Percentiles rank a stretch among this genome's conserved stretches.
Conservation (phyloP, 2,113 vertebrate genomes). For the Sinocyclocheilus anophthalmus region DNA sequence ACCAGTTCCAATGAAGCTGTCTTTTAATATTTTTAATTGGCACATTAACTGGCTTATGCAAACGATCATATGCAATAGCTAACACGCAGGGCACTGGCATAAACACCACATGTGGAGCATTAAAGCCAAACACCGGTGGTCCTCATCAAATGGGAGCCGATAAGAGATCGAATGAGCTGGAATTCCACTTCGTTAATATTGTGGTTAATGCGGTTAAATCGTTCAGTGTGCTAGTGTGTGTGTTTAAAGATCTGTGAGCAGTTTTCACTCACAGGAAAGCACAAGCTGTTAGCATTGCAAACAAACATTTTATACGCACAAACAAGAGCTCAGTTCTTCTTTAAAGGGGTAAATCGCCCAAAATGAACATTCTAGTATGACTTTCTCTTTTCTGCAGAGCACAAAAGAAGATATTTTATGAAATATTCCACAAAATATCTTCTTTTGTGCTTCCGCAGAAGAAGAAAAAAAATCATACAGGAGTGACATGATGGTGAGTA, state of each 20-base stretch:
- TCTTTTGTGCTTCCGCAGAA: not conserved
- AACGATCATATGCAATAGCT: not conserved
- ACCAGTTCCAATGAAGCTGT: not conserved
- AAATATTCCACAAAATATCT: not conserved
- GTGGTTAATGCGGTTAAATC: not conserved
- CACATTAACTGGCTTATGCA: not conserved
- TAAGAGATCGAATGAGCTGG: not conserved
- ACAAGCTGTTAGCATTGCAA: constrained; percentile 14
- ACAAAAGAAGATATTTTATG: not conserved
- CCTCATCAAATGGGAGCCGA: not conserved
- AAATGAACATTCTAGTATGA: not conserved
- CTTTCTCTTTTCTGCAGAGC: not conserved
- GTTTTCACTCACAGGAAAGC: constrained; percentile 4
- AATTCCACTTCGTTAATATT: not conserved
- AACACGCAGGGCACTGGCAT: not conserved
- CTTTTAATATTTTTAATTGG: not conserved
- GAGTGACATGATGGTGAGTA: too few relatives aligned
- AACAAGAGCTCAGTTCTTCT: not conserved
- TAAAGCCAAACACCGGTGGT: not conserved
- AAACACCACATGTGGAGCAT: constrained; percentile 5
- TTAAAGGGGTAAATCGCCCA: not conserved
- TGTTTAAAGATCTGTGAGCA: not conserved
- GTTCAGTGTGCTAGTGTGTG: not conserved
- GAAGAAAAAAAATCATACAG: not conserved
- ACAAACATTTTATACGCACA: not conserved